phyloP scores from a whole-genome alignment of 1,140 invertebrate species.

The Solenopsis fugax region DNA sequence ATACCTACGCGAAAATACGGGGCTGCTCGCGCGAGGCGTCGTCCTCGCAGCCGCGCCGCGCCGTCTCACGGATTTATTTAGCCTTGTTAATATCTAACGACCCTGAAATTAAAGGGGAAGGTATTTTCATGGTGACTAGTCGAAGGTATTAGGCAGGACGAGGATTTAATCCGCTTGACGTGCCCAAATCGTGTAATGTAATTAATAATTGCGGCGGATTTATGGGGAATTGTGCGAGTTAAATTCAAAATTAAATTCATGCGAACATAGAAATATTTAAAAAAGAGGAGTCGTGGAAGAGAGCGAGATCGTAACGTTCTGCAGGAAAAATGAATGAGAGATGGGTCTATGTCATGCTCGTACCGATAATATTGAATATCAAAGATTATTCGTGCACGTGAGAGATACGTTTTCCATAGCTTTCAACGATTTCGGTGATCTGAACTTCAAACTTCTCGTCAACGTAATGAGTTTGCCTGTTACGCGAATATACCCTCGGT shows the following conservation, averaged over 20 bases:
- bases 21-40: not conserved
- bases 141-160: constrained; percentile 22
- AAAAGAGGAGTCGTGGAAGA: not conserved
- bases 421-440: constrained; percentile 22
- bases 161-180: constrained; percentile 54
- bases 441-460: constrained; percentile 38
- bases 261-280: not conserved
- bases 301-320: not conserved
- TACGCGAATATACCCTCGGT: constrained; percentile 9
- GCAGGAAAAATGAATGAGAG: not conserved
- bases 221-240: constrained; percentile 4
- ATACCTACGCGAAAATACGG: constrained; percentile 18
- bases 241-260: constrained; percentile 6
- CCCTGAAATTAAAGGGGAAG: constrained; percentile 19
- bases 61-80: constrained; percentile 58
- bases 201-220: constrained; percentile 57
- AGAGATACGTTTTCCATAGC: not conserved
- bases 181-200: constrained; percentile 20
- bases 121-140: constrained; percentile 38
- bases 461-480: constrained; percentile 21
- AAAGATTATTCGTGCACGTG: constrained; percentile 18
- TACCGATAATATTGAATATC: constrained; percentile 33
- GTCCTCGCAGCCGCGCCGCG: too few species aligned
- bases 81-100: constrained; percentile 46
- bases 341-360: not conserved